Evolutionary conservation across 2,113 vertebrate genomes (phyloP).

Genomic region (Hypocryptadius cinnamomeus): DNA sequence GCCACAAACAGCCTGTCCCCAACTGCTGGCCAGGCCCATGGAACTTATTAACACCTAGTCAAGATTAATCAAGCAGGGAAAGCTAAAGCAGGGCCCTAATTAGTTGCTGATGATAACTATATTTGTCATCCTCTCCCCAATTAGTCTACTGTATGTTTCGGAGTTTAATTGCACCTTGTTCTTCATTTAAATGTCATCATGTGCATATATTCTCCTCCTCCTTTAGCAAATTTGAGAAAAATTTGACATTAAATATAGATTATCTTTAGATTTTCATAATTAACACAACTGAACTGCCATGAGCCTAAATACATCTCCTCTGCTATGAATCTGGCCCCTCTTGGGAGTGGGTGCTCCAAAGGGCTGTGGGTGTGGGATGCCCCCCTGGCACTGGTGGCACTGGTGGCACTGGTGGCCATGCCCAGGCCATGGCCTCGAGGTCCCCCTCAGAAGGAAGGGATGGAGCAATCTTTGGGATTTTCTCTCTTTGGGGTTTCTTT

Average conservation of each 20-base stretch:
- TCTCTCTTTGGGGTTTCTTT: background rate
- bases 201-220: slow-evolving; percentile 63
- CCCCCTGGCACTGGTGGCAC: background rate
- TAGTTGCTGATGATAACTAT: slow-evolving; percentile 79
- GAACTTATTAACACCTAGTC: slow-evolving; percentile 73
- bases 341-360: background rate
- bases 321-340: slow-evolving; percentile 40
- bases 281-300: slow-evolving; percentile 72
- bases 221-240: slow-evolving; percentile 74
- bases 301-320: slow-evolving; percentile 67
- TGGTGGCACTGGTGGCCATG: background rate
- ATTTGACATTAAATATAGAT: slow-evolving; percentile 78
- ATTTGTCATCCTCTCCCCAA: slow-evolving; percentile 80
- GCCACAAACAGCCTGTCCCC: background rate
- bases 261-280: slow-evolving; percentile 79
- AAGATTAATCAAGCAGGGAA: slow-evolving; percentile 74
- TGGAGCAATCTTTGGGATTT: background rate
- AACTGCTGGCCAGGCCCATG: slow-evolving; percentile 2
- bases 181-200: slow-evolving; percentile 74
- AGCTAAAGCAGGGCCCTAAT: slow-evolving; percentile 74
- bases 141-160: slow-evolving; percentile 75
- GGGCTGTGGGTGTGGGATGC: background rate
- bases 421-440: accelerated
- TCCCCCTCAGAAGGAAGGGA: background rate
- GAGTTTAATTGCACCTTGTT: slow-evolving; percentile 79